Base-by-base conservation (phyloP, 1,140 invertebrate genomes). In the Lucilia sericata region DNA sequence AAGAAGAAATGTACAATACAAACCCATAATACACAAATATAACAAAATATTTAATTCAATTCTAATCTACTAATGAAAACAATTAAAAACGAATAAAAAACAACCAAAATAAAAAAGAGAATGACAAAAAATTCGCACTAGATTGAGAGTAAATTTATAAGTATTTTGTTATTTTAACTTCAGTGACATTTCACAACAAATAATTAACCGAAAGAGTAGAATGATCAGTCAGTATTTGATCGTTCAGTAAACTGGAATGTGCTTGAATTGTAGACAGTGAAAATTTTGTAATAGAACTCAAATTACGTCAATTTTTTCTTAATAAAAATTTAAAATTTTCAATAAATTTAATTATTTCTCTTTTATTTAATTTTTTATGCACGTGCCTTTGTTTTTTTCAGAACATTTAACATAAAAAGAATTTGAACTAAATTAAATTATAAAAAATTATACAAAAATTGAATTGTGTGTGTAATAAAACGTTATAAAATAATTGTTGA, bases 391-490 rank as follows among this genome's bases (percentile, higher is more conserved):
- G 13, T 47, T 78, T 49, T n/a, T 74, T 51, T 80, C 42, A 78
- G 42, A 80, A 80, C 25, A 13, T 51, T 51, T 13, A 21, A 49
- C 42, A 42, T n/a, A 76, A 51, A 80, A 80, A 34, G 19, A 51
- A 21, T 80, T n/a, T 80, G 19, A 76, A 47, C 14, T 13, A 80
- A 80, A 80, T 51, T 19, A 14, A 80, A 51, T 9, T 19, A 42
- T 4, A 55, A 83, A 84, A 3, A 74, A 82, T 21, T 81, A 30
- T 55, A 84, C 84, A 70, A 83, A 76, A 30, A 21, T 21, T 5
- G 3, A 3, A 76, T 34, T 42, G 74, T 76, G 51, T 55, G 74
- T 76, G 13, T 55, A 55, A 74, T 85, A 42, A 84, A 86, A 84
- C 55, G 36, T 78, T 47, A 47, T 5, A 34, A 78, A 36, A 47